Evolutionary conservation across 2,888 invertebrate species (phyloP), one percentile per base, ranked within the genome.

Genomic region (Adineta ricciae): DNA sequence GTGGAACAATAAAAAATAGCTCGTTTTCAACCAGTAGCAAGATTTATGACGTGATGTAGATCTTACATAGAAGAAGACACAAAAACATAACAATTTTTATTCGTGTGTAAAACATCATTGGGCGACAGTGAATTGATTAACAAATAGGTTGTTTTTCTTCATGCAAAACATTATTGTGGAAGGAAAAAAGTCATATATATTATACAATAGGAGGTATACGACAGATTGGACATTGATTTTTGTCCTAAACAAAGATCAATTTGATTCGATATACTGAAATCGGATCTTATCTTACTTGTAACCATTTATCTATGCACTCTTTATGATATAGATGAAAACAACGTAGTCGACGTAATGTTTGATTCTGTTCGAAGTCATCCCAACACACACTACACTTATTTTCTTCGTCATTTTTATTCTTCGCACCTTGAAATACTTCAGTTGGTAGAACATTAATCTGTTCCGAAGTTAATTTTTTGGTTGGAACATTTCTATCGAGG

Each of bases 291-390:
- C 54, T 83, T 56, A 83, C 82, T 54, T 41, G 41, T 16, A 84
- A 54, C 84, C 84, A 84, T 27, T 54, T 83, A 82, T 84, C 84
- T 16, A 84, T 84, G 24, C 84, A 84, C n/a, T 56, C 38, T 46
- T 83, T 32, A 82, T 84, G 84, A 83, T 54, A 84, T 41, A 56
- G 27, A 41, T 84, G 84, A 56, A 84, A 82, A 84, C 84, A 84
- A 9, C 82, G 54, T 14, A 84, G 54, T n/a, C 82, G 82, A 56
- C 54, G 72, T 27, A 84, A 82, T 19, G 32, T 27, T 56, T 84
- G 56, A 84, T 84, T 83, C 27, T 41, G 46, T 38, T 83, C 46
- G 27, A 83, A 84, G 9, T 84, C 46, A 36, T 84, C 83, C 32
- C 52, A 46, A 46, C 84, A 84, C 32, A 84, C 56, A 38, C 82